Percentiles rank a stretch among this genome's conserved stretches.
These are phyloP conservation scores for Morone chrysops DNA, from an alignment of 2,113 vertebrate species.

Conservation along the genomic window DNA sequence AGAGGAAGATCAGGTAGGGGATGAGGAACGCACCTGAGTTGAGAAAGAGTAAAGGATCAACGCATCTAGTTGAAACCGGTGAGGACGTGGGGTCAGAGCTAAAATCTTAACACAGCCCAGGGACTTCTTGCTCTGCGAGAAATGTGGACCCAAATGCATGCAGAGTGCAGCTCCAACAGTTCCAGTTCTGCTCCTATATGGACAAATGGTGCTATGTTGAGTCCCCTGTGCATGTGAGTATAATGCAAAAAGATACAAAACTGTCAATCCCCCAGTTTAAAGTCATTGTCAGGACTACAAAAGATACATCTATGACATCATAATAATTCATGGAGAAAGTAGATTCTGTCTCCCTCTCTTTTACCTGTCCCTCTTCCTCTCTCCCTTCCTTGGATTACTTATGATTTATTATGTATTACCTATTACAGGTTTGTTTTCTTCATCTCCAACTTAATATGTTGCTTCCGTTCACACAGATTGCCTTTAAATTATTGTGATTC, in stretches of 20 bases:
- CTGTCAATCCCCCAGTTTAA: not conserved
- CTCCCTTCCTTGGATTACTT: not conserved
- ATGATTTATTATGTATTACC: not conserved
- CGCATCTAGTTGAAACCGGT: not conserved
- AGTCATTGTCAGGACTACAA: not conserved
- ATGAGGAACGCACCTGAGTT: conserved; percentile 94
- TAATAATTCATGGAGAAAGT: not conserved
- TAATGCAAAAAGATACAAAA: not conserved
- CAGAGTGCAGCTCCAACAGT: not conserved
- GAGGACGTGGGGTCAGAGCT: not conserved
- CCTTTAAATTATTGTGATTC: not conserved
- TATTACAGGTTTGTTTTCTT: not conserved
- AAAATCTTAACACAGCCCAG: not conserved
- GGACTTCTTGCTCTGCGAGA: not conserved
- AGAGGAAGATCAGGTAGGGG: conserved; percentile 95
- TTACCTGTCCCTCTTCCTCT: not conserved
- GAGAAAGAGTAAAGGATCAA: not conserved
- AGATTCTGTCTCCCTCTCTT: not conserved
- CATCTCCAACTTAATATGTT: not conserved
- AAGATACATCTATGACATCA: no score
- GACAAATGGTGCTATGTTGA: no score
- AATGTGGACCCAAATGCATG: not conserved
- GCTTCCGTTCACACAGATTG: not conserved
- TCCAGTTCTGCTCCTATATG: no score
- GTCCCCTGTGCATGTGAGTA: no score